Evolutionary conservation across 2,113 vertebrate species (phyloP).

Genomic region (Seriola dumerili): DNA sequence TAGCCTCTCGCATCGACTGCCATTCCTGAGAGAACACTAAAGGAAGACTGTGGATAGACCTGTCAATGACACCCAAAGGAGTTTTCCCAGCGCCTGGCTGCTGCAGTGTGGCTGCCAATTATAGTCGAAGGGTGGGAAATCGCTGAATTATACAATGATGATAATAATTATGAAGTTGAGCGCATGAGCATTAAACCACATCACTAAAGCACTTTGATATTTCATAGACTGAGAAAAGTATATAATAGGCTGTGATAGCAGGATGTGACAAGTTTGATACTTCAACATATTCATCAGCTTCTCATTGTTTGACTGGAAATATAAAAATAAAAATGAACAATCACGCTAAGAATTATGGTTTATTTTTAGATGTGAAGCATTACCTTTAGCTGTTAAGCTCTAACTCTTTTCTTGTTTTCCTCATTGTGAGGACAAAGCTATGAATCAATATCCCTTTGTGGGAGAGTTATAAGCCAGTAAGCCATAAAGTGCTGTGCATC

Average conservation of each 20-base stretch:
- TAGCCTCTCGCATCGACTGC: conserved; percentile 24
- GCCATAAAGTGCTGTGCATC: neutral
- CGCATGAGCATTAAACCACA: neutral
- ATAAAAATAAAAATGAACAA: conserved; percentile 40
- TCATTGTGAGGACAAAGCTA: neutral
- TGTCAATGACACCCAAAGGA: conserved; percentile 54
- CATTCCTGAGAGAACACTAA: conserved; percentile 51
- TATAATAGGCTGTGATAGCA: neutral
- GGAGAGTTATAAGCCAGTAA: neutral
- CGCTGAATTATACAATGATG: neutral
- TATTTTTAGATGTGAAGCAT: neutral
- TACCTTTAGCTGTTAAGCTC: neutral
- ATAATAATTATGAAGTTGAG: neutral
- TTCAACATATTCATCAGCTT: conserved; percentile 19
- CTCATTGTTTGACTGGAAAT: conserved; percentile 18
- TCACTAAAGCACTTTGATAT: neutral
- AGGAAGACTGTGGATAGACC: conserved; percentile 46
- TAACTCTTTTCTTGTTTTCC: neutral
- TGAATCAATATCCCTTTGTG: neutral
- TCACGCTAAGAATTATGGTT: neutral
- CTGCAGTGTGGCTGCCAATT: conserved; percentile 16
- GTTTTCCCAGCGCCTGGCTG: neutral
- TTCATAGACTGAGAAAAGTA: neutral
- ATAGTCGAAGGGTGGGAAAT: conserved; percentile 17
- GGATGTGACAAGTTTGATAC: neutral